Conservation (phyloP, 2,888 invertebrate species). For the Macrosoma leucophasiata region DNA sequence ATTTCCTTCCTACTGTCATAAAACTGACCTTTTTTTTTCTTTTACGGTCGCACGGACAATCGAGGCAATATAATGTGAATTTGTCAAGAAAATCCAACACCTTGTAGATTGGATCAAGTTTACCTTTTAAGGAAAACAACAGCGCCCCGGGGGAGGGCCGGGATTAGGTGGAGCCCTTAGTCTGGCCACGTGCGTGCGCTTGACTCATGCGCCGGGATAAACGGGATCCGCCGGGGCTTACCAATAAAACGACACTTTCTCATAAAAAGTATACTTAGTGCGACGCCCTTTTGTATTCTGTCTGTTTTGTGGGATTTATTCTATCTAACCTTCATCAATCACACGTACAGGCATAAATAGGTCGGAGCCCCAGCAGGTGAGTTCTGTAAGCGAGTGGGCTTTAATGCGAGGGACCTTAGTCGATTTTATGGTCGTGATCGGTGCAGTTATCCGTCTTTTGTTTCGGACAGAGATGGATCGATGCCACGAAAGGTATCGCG, state of each 20-base stretch:
- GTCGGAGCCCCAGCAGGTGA: conserved; percentile 31
- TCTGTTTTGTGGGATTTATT: conserved; percentile 28
- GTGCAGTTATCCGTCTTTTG: conserved; percentile 2
- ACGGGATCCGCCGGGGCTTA: conserved; percentile 41
- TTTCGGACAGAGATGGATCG: no score
- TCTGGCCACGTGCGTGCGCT: conserved; percentile 36
- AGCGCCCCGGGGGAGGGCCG: conserved; percentile 35
- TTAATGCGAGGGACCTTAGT: conserved; percentile 7
- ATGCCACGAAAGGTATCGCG: no score
- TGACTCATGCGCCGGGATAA: conserved; percentile 37
- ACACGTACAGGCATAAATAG: conserved; percentile 28
- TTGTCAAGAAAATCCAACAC: conserved; percentile 61
- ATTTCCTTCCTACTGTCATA: conserved; percentile 46
- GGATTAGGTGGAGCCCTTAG: conserved; percentile 39
- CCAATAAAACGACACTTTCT: conserved; percentile 43
- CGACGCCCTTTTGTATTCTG: conserved; percentile 26
- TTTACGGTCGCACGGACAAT: conserved; percentile 47
- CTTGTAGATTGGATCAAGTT: conserved; percentile 50
- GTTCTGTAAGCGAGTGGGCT: conserved; percentile 16
- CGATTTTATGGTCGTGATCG: no score
- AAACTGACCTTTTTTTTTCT: conserved; percentile 53
- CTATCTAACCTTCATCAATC: conserved; percentile 38
- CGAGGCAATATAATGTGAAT: conserved; percentile 56
- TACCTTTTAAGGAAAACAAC: conserved; percentile 54
- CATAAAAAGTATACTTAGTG: conserved; percentile 27